Evolutionary conservation across 2,113 vertebrate species (phyloP), one percentile per base, ranked within the genome.

Genomic region (Sialia sialis): DNA sequence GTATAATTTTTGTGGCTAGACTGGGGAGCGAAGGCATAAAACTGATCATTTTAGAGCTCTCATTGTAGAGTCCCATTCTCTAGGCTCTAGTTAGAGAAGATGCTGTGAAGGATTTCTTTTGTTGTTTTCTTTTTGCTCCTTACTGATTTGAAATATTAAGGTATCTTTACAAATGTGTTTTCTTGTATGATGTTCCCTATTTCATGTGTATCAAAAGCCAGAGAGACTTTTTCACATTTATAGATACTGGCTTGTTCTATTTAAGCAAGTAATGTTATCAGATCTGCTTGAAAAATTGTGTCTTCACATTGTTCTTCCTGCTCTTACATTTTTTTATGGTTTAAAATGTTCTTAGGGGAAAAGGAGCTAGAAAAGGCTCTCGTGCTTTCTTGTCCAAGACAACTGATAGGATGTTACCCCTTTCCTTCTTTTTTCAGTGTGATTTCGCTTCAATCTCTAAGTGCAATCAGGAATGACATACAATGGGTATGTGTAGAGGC

Each of bases 171-270:
- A 52, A 58, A 41, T 8, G 9, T 70, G 9, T 44, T 68, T 72
- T 73, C 19, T 68, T 90, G 32, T 10, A 16, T 46, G 21, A 36
- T 15, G 49, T 34, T 38, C 3, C 2, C 4, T 58, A 17, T 80
- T 86, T 41, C 6, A 34, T 3, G 5, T 15, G 3, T 56, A 19
- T 46, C 18, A 62, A 62, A 69, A 80, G 13, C 41, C 46, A 77
- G n/a, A 67, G 32, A 69, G 6, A 11, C 2, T 36, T 60, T 52
- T 70, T 30, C 16, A 9, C 0, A 0, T 17, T 38, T 19, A 41
- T 46, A 18, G 25, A 3, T 75, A 19, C 13, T 59, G 39, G 36
- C 13, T 36, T 67, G 39, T 46, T n/a, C 10, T n/a, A 29, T 58
- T 70, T 36, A 93, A 75, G 11, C 3, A 32, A 48, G 15, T 27